Base-by-base conservation (phyloP, 2,797 vertebrate species). In the Luscinia megarhynchos region DNA sequence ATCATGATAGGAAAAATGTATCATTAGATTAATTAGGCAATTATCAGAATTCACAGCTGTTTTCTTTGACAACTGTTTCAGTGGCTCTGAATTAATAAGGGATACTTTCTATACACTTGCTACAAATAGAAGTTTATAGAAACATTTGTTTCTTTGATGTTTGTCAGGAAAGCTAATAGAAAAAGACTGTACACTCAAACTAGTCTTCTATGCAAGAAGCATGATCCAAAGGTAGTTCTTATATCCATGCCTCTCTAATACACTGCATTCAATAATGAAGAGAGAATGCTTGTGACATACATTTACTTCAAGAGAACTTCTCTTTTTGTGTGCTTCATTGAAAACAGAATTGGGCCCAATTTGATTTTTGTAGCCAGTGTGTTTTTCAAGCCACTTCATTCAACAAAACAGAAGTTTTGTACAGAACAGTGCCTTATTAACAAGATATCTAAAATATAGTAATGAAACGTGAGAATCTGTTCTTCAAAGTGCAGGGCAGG, bases 21-120 rank as follows among this genome's bases (percentile, higher is more conserved):
- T 96, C 95, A 97, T 97, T 97, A 97, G 78, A 98, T 97, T 97
- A 98, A 98, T 97, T 97, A 97, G 95, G 96, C 97, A 97, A 97
- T 98, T 97, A 97, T 93, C 92, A 97, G 95, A 97, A 96, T 91
- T 97, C 97, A 96, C 96, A 98, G 97, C 97, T 97, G 97, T 80
- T 97, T 61, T 96, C 96, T 96, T 94, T 96, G 92, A 97, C 95
- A 97, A 97, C 89, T 88, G 90, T 91, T 86, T 96, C 84, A 87
- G 54, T 66, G 54, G 53, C 67, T 97, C 79, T 91, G 86, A 92
- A 91, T 94, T 97, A 97, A 97, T 95, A 95, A 96, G 64, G 55
- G 78, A 83, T 77, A 91, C 29, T 95, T 95, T 87, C 96, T 88
- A 94, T 94, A 95, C 58, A 94, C 64, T 95, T 96, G 77, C 66